Conservation (phyloP, 2,797 vertebrate species). For the Kryptopterus vitreolus region DNA sequence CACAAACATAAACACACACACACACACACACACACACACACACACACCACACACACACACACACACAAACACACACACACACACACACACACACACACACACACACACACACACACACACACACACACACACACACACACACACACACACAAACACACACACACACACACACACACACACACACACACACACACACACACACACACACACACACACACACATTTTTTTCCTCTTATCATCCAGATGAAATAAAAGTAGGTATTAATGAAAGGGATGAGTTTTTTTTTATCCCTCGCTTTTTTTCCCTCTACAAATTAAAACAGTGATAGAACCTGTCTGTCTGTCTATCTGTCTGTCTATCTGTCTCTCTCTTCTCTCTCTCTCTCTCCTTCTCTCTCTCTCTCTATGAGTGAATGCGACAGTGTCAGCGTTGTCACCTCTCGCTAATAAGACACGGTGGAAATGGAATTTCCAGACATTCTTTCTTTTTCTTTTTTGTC, state of each 20-base stretch:
- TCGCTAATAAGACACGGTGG: background rate
- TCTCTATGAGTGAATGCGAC: background rate
- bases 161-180: background rate
- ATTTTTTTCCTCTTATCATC: background rate
- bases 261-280: background rate
- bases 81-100: background rate
- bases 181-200: background rate
- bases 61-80: background rate
- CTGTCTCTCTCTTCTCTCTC: background rate
- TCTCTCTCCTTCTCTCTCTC: background rate
- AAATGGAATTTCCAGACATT: background rate
- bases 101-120: background rate
- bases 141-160: background rate
- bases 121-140: conserved; percentile 10
- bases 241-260: conserved; percentile 13
- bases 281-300: background rate
- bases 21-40: conserved; percentile 8
- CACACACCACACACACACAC: background rate
- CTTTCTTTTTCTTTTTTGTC: background rate
- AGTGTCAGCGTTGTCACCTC: background rate
- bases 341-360: background rate
- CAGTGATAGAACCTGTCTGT: background rate
- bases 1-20: background rate
- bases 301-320: background rate
- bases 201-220: conserved; percentile 11